A percentile compares a stretch with the other conserved stretches of the same genome.
phyloP scores from a whole-genome alignment of 2,113 vertebrate species.

The Heterochromis multidens region DNA sequence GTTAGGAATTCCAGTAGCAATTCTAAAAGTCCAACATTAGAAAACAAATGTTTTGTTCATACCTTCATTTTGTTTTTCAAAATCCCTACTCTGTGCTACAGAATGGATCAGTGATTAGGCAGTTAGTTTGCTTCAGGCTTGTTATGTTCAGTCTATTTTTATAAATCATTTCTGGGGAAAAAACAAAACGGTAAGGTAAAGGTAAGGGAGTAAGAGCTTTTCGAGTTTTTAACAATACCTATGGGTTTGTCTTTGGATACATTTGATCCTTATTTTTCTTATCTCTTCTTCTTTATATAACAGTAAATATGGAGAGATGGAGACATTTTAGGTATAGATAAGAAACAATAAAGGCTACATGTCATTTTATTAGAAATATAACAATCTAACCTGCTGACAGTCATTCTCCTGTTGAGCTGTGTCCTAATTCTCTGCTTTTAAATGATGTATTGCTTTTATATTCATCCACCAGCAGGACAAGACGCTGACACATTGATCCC shows the following conservation, averaged over 20 bases:
- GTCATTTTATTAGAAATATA: not conserved
- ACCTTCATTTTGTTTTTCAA: not conserved
- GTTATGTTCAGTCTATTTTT: not conserved
- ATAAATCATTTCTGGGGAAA: not conserved
- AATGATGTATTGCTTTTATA: not conserved
- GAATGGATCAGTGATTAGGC: fast-evolving
- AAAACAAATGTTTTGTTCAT: not conserved
- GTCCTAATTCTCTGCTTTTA: not conserved
- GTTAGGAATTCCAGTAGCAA: not conserved
- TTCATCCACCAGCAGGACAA: not conserved
- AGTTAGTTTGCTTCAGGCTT: not conserved
- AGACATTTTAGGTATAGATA: not conserved
- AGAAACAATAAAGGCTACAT: not conserved
- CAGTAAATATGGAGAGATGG: not conserved
- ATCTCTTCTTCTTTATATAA: not conserved
- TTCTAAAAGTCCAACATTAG: too few relatives aligned
- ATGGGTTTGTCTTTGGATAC: fast-evolving
- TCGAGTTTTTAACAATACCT: too few relatives aligned
- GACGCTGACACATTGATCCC: conserved; percentile 19
- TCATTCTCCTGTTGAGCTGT: not conserved
- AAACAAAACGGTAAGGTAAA: not conserved
- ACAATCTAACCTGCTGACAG: not conserved
- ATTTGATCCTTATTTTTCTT: not conserved
- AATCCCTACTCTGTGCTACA: not conserved
- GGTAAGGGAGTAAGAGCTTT: too few relatives aligned